These are phyloP conservation scores for Fragum sueziense DNA, from an alignment of 2,888 invertebrate species.

Conservation along the genomic window DNA sequence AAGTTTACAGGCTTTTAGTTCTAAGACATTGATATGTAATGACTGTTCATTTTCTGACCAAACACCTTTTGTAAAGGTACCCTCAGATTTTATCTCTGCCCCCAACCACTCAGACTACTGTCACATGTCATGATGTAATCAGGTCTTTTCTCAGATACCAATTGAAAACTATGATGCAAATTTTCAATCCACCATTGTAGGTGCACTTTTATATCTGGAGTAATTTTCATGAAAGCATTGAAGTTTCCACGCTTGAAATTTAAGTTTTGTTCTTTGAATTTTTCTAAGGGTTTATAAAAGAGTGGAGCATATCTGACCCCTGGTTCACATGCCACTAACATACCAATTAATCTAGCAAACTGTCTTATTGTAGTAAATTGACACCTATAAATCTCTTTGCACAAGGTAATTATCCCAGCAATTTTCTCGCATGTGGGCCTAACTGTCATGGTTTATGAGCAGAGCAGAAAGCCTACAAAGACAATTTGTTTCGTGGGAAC, in stretches of 20 bases:
- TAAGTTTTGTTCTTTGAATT: too few relatives aligned
- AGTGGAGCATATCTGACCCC: conserved; percentile 50
- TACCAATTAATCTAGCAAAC: conserved; percentile 47
- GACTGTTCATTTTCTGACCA: too few relatives aligned
- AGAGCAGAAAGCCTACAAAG: conserved; percentile 44
- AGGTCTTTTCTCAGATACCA: too few relatives aligned
- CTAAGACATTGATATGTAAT: too few relatives aligned
- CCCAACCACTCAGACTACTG: too few relatives aligned
- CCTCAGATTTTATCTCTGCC: too few relatives aligned
- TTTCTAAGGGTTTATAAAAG: too few relatives aligned
- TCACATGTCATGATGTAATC: too few relatives aligned
- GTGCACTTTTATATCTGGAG: background rate
- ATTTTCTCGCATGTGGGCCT: too few relatives aligned
- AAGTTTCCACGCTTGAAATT: background rate
- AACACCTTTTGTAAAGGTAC: too few relatives aligned
- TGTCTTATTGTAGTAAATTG: conserved; percentile 30
- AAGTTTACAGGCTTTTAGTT: background rate
- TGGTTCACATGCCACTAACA: conserved; percentile 47
- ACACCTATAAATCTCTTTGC: background rate
- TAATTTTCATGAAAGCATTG: background rate
- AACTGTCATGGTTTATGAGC: conserved; percentile 41
- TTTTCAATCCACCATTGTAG: background rate
- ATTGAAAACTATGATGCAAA: too few relatives aligned
- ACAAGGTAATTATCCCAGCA: conserved; percentile 18
- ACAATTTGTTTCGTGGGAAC: conserved; percentile 38